A percentile compares a stretch with the other conserved stretches of the same genome.
These are phyloP conservation scores for Limonius californicus DNA, from an alignment of 1,140 invertebrate genomes.

Conservation along the genomic window DNA sequence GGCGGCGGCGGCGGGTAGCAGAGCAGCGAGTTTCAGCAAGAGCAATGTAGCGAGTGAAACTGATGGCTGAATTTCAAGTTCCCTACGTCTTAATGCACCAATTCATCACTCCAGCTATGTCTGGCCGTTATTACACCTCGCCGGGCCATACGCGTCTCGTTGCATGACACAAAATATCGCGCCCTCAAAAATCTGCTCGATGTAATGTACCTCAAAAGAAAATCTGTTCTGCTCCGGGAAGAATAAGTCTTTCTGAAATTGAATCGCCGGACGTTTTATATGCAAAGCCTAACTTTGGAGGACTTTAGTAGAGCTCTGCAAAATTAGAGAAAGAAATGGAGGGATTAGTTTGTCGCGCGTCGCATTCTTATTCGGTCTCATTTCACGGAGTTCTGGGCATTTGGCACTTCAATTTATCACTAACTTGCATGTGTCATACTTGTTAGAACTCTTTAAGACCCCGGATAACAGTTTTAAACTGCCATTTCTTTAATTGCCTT, in stretches of 20 bases:
- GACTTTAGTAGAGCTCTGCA: conserved; percentile 32
- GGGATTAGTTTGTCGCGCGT: conserved; percentile 37
- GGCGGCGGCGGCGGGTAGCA: conserved; percentile 17
- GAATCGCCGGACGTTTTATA: conserved; percentile 37
- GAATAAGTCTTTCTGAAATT: conserved; percentile 28
- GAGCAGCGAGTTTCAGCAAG: conserved; percentile 19
- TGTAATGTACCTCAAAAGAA: conserved; percentile 1
- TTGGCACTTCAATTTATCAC: conserved; percentile 15
- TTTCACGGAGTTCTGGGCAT: conserved; percentile 33
- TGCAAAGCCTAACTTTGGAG: conserved; percentile 36
- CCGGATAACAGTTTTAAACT: not conserved
- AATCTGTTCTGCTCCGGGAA: conserved; percentile 4
- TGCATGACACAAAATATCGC: conserved; percentile 9
- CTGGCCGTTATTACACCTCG: conserved; percentile 18
- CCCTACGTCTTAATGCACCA: conserved; percentile 35
- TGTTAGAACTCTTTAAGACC: conserved; percentile 11
- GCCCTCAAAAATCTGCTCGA: conserved; percentile 3
- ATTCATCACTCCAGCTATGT: conserved; percentile 33
- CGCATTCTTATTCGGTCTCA: conserved; percentile 36
- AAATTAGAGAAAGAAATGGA: conserved; percentile 40
- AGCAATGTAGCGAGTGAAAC: conserved; percentile 35
- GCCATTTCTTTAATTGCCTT: not conserved
- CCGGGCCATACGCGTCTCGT: not conserved
- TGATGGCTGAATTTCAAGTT: conserved; percentile 37
- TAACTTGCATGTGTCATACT: conserved; percentile 12